Conservation (phyloP, 2,797 vertebrate species). For the Poecilia picta region DNA sequence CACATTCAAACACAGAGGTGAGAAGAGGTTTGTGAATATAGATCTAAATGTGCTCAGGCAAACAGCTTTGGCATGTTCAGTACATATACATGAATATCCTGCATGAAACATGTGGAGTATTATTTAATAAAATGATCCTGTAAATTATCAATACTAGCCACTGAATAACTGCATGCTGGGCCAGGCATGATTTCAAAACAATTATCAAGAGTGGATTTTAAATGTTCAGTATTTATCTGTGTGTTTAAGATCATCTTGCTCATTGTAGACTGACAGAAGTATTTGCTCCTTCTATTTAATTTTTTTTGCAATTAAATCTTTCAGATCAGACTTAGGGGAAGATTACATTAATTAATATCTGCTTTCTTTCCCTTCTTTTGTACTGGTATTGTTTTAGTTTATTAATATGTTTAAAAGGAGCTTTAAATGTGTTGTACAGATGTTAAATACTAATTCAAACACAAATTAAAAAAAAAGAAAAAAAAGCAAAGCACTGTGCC, state of each 20-base stretch:
- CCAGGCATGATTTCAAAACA: not conserved
- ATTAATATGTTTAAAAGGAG: no score
- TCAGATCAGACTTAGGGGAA: not conserved
- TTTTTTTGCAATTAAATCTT: not conserved
- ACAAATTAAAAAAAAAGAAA: no score
- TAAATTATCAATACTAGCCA: conserved; percentile 14
- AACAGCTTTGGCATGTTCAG: conserved; percentile 16
- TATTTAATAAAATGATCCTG: conserved; percentile 11
- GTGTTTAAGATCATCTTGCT: not conserved
- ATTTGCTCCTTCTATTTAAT: not conserved
- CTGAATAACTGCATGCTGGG: conserved; percentile 3
- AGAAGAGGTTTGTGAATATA: conserved; percentile 21
- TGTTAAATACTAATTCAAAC: no score
- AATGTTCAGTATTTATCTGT: not conserved
- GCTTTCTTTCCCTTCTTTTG: no score
- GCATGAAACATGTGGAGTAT: conserved; percentile 2
- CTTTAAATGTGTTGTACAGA: no score
- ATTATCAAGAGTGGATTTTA: not conserved
- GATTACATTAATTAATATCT: no score
- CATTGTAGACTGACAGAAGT: not conserved
- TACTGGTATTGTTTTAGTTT: no score
- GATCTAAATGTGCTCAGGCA: conserved; percentile 3
- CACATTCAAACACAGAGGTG: conserved; percentile 24
- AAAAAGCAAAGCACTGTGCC: not conserved
- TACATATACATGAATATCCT: not conserved